Evolutionary conservation across 2,113 vertebrate genomes (phyloP), one percentile per base, ranked within the genome.

Genomic region (Hirundichthys speculiger): DNA sequence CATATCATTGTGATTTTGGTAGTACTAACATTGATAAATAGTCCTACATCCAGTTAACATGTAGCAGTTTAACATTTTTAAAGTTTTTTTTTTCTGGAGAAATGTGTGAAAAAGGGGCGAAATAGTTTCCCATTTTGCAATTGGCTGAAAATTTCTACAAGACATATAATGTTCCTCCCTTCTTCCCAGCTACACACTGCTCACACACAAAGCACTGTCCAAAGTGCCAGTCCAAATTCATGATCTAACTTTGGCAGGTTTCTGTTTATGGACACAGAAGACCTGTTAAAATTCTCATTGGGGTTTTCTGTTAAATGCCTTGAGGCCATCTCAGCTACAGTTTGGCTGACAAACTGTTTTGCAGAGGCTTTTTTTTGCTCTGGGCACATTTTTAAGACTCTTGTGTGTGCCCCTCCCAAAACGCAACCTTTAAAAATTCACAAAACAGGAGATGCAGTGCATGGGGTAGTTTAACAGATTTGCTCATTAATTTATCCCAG

Each of bases 331-430:
- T 21, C 48, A 53, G 47, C 52, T 21, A n/a, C 7, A 58, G 38
- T 50, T 66, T 42, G 56, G 19, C 48, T 49, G 21, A 55, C 16
- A 48, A 63, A 27, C 11, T 3, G 16, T 50, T 54, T 1, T 27
- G 46, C 3, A 27, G 18, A 43, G 24, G 42, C 21, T 63, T 2
- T 11, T n/a, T 42, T 68, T 80, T 38, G 68, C 83, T 61, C 12
- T 4, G 1, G 65, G 70, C 67, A 53, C 73, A 69, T 75, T 80
- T 79, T 67, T 73, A 45, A 14, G 22, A 40, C 41, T 18, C 8
- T 39, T 43, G 12, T 24, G 1, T 34, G 40, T 3, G 22, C 58
- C 30, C 16, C 75, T 73, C 67, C 63, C 20, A 47, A 25, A 54
- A 14, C 24, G 5, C 40, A 1, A 61, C 58, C 39, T 78, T 69